Evolutionary conservation across 1,140 invertebrate species (phyloP), one percentile per base, ranked within the genome.

Genomic region (Psilanteris sp.): DNA sequence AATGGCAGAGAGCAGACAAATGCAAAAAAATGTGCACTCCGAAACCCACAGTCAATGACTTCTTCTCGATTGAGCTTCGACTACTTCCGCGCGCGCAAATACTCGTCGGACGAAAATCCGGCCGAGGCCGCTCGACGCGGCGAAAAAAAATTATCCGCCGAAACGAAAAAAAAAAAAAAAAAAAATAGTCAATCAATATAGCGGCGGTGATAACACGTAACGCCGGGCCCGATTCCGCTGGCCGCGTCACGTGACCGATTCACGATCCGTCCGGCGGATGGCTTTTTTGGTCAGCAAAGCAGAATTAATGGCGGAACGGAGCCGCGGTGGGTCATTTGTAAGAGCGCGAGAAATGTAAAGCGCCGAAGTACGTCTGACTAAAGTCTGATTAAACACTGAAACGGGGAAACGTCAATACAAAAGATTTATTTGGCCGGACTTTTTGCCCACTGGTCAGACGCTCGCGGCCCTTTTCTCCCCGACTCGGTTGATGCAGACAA

Each of bases 11-110:
- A 39, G 73, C 52, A 64, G 52, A 59, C 61, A 64, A 73, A 79
- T 74, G 67, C 34, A 78, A 80, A 79, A 81, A 83, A 81, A 78
- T 73, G 73, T 74, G 66, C 70, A 66, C 34, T 72, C 67, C 41
- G 64, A 77, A 81, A 84, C 74, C 79, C 73, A 79, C 79, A 81
- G 79, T 82, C 77, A 79, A 81, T 81, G 80, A 79, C 79, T 84
- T 75, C 76, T 79, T 72, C 71, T 77, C 75, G 62, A 77, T 77
- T 77, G 75, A 72, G 73, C 72, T 74, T 50, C 66, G 71, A 71
- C 52, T 59, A 61, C 66, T 67, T 55, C 62, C 62, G 43, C 57
- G 64, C 14, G 55, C 41, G 54, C 67, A 68, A 71, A 77, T 67
- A 70, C 57, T 72, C 73, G 52, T 59, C 59, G 37, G 54, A 59